Base-by-base conservation (phyloP, 2,888 invertebrate species). In the Gibbula magus region DNA sequence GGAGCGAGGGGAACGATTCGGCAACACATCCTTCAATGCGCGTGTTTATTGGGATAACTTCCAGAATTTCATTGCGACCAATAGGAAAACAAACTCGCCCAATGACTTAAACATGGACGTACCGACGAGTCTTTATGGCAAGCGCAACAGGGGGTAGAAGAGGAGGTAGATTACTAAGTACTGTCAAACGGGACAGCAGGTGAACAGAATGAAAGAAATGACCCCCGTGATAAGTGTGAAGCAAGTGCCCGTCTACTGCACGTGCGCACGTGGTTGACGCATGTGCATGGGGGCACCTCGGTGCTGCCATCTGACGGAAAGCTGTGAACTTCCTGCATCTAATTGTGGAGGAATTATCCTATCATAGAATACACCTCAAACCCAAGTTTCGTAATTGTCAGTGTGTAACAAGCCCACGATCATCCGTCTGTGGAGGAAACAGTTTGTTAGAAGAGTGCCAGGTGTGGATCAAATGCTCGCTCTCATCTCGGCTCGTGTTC, bases 11-110 rank as follows among this genome's bases (percentile, higher is more conserved):
- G 20, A 32, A 10, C 32, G 70, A 7, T 39, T 66, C 39, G 35
- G 74, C 52, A 70, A 78, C 78, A 73, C 74, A 45, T 22, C 54
- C 22, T 8, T 78, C 54, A 78, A 78, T 78, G 73, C 74, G 54
- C 39, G 16, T 74, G 78, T 78, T 78, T 78, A 78, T 78, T 78
- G 75, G n/a, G 29, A 54, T 54, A 75, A 75, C 75, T 53, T 53
- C 53, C 75, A 53, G 53, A 75, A 75, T 53, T 78, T 78, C 74
- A 45, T 78, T 73, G 74, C 67, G 29, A 29, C 32, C 53, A 70
- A 78, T 70, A 74, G 25, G 39, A 74, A 78, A 73, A 78, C 78
- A 78, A 78, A 74, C 78, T 32, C 22, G 16, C 20, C 74, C 53
- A 73, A 75, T 75, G 53, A 54, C 53, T 75, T 29, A n/a, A 53